Base-by-base conservation (phyloP, 2,113 vertebrate species). In the Ophthalmolycus amberensis region DNA sequence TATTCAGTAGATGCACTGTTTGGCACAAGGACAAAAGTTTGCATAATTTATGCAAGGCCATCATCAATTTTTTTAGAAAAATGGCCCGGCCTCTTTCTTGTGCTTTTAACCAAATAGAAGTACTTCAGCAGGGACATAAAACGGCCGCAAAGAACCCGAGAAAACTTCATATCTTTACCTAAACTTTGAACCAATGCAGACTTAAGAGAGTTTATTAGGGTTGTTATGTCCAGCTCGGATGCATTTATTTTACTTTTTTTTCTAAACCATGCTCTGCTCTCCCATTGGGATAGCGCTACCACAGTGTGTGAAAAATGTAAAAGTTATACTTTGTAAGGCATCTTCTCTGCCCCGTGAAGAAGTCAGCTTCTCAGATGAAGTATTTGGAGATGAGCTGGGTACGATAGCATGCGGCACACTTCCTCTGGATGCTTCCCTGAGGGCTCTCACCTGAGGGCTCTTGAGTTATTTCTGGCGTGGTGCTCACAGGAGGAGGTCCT, bases 21-120 rank as follows among this genome's bases (percentile, higher is more conserved):
- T 95, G 95, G 93, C 95, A 94, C 87, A 95, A 92, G 92, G 94
- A 95, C 93, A 95, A 91, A 94, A 93, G 96, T 95, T 96, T 94
- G 86, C 93, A 94, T 96, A 95, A 95, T 96, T 96, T 96, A 95
- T 96, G 94, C 95, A 92, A 95, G 94, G 92, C 94, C 85, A 87
- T 96, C 92, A 94, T 95, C 92, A 93, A 91, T 95, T 96, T 94
- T 91, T 94, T 91, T 93, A 91, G 93, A 93, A 59, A 93, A 95
- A 92, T 62, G 85, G 89, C 88, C 92, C 90, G 78, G 90, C 89
- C 89, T 90, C 29, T 89, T 92, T 92, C 90, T 89, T 76, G 75
- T 87, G 94, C 94, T 94, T 94, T 95, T 94, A 95, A 85, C 92
- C 92, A 93, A 93, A 94, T 93, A 93, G 93, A 93, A 77, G 79